Conservation (phyloP, 2,797 vertebrate species). For the Acrocephalus scirpaceus region DNA sequence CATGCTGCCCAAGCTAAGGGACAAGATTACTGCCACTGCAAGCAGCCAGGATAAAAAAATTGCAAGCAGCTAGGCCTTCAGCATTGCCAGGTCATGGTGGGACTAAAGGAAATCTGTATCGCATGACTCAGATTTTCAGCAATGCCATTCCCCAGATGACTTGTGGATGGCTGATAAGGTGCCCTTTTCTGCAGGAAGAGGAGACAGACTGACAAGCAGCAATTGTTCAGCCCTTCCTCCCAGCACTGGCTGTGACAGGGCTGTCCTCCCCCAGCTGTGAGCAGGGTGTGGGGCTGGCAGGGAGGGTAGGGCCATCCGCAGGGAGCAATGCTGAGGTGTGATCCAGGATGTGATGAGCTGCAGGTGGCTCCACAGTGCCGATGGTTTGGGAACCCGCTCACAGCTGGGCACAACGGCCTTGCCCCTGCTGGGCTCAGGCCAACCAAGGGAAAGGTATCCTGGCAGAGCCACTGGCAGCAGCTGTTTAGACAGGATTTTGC, state of each 20-base stretch:
- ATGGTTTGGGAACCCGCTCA: not conserved
- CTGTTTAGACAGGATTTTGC: not conserved
- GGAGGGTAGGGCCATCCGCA: not conserved
- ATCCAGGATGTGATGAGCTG: not conserved
- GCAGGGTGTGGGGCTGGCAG: fast-evolving
- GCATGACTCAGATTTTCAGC: not conserved
- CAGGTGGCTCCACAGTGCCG: fast-evolving
- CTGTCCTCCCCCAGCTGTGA: fast-evolving
- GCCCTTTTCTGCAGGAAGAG: not conserved
- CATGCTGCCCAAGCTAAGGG: not conserved
- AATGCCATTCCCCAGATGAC: not conserved
- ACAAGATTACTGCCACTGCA: not conserved
- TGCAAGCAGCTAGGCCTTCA: fast-evolving
- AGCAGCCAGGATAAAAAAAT: not conserved
- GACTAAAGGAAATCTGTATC: not conserved
- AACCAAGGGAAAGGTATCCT: not conserved
- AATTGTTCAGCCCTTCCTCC: constrained; percentile 43
- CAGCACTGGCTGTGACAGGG: fast-evolving
- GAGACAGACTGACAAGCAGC: not conserved
- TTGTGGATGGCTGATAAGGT: fast-evolving
- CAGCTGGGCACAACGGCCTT: not conserved
- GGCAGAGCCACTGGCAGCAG: not conserved
- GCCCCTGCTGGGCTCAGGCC: not conserved
- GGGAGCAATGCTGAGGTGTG: not conserved
- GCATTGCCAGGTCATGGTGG: not conserved